A percentile compares a stretch with the other conserved stretches of the same genome.
phyloP scores from a whole-genome alignment of 2,888 invertebrate species.

The Bursaphelenchus okinawaensis region DNA sequence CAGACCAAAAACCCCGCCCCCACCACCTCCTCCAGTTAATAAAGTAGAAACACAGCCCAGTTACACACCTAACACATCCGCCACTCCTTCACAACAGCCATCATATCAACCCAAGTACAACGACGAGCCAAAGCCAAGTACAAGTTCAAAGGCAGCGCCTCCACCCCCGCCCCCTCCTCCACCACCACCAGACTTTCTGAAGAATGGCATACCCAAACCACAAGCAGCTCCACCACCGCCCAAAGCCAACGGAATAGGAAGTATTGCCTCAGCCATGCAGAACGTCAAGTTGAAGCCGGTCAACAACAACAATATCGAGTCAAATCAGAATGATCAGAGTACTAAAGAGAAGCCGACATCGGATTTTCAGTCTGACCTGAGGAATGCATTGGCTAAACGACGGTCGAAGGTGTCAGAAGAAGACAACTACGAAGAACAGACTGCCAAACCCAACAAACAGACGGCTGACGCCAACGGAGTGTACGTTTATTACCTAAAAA shows the following conservation, averaged over 20 bases:
- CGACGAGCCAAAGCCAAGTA: background rate
- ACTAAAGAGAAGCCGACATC: background rate
- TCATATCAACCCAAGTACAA: constrained; percentile 3
- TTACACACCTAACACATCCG: background rate
- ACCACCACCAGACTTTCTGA: constrained; percentile 30
- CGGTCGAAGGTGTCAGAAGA: constrained; percentile 54
- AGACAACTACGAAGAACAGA: constrained; percentile 26
- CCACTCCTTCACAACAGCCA: background rate
- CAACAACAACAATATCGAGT: constrained; percentile 18
- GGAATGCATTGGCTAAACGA: constrained; percentile 54
- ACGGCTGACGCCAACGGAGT: background rate
- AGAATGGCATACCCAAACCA: constrained; percentile 13
- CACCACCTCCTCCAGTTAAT: constrained; percentile 28
- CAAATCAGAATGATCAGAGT: constrained; percentile 2
- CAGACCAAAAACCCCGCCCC: constrained; percentile 34
- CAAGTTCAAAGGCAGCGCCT: constrained; percentile 50
- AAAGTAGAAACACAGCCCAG: background rate
- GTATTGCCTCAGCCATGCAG: constrained; percentile 34
- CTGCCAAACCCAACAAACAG: background rate
- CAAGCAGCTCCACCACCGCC: background rate
- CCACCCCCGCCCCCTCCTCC: constrained; percentile 54
- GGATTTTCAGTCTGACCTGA: constrained; percentile 56
- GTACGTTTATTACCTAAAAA: too few relatives aligned
- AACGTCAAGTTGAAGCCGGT: constrained; percentile 34
- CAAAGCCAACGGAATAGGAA: constrained; percentile 30